A percentile compares a stretch with the other conserved stretches of the same genome.
These are phyloP conservation scores for Pipa parva DNA, from an alignment of 2,113 vertebrate genomes.

Conservation along the genomic window DNA sequence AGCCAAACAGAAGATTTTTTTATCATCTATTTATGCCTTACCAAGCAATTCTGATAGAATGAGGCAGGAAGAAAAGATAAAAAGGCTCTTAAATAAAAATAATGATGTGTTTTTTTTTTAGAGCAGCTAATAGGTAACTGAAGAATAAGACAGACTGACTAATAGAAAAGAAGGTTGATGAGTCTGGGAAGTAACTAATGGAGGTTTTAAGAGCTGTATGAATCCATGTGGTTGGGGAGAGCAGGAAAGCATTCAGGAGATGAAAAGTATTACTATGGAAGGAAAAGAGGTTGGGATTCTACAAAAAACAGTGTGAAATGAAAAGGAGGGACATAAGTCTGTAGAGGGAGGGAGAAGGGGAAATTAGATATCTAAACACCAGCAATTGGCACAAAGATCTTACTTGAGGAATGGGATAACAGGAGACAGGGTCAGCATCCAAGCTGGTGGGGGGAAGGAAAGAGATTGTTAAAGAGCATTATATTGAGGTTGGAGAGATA, in stretches of 20 bases:
- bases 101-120: too few species aligned
- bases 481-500: not conserved
- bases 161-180: too few species aligned
- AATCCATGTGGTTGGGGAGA: too few species aligned
- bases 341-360: slow-evolving; percentile 8
- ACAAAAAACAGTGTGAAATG: slow-evolving; percentile 11
- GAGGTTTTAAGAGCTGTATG: too few species aligned
- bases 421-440: not conserved
- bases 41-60: too few species aligned
- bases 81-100: too few species aligned
- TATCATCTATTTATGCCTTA: too few species aligned
- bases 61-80: too few species aligned
- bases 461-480: not conserved
- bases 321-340: slow-evolving; percentile 12
- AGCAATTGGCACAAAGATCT: slow-evolving; percentile 7
- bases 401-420: slow-evolving; percentile 10
- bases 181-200: too few species aligned
- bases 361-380: slow-evolving; percentile 3
- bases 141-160: too few species aligned
- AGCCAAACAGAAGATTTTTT: too few species aligned
- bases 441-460: not conserved
- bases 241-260: not conserved
- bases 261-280: not conserved
- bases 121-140: too few species aligned
- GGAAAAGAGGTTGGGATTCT: slow-evolving; percentile 3